Conservation (phyloP, 2,797 vertebrate genomes). For the Parauchenoglanis punctatus region DNA sequence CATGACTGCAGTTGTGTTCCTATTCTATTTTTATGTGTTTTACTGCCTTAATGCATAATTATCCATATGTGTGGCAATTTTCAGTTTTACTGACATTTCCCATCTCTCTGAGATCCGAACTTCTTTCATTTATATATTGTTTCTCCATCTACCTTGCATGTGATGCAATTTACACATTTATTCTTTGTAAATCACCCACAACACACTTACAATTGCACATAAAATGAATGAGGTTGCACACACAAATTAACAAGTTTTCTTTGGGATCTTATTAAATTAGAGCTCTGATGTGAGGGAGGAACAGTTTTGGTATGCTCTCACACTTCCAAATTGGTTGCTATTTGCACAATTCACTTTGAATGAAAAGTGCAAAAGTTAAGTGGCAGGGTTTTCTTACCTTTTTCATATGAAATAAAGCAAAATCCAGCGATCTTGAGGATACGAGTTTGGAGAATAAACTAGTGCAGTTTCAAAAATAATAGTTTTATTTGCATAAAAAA, state of each 20-base stretch:
- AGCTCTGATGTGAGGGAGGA: neutral
- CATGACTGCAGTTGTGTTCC: neutral
- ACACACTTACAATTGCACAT: neutral
- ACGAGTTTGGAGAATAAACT: neutral
- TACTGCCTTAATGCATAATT: neutral
- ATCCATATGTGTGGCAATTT: neutral
- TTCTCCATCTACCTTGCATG: neutral
- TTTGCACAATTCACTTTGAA: neutral
- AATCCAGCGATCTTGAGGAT: neutral
- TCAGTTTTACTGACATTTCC: no score
- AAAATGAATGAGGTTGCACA: neutral
- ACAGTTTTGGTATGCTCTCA: neutral
- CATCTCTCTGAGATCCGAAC: neutral
- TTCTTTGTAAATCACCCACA: constrained; percentile 1
- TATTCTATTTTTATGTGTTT: neutral
- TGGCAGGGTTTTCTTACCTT: neutral
- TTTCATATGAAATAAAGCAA: neutral
- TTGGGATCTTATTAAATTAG: neutral
- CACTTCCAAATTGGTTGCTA: neutral
- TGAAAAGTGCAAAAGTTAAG: neutral
- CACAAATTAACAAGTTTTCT: constrained; percentile 3
- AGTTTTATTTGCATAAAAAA: neutral
- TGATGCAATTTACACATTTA: neutral
- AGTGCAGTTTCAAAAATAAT: neutral
- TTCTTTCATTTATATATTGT: neutral